Evolutionary conservation across 2,113 vertebrate species (phyloP).

Genomic region (Oxyura jamaicensis): DNA sequence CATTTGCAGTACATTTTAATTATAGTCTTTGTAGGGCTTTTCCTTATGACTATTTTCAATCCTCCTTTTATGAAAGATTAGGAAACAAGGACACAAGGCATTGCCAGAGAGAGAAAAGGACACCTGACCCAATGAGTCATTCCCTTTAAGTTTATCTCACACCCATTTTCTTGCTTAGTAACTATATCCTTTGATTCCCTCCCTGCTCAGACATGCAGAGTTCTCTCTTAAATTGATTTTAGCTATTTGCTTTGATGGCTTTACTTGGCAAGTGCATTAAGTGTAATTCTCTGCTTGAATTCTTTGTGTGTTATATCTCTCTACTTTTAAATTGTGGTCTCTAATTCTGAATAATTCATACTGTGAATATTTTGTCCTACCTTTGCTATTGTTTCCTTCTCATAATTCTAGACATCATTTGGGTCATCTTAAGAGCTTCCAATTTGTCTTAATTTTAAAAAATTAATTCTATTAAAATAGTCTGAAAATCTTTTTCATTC

Average conservation of each 20-base stretch:
- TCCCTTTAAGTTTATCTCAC: slow-evolving; percentile 54
- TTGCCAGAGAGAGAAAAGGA: slow-evolving; percentile 9
- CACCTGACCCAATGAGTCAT: slow-evolving; percentile 27
- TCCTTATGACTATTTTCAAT: slow-evolving; percentile 31
- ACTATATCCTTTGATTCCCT: slow-evolving; percentile 37
- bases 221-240: slow-evolving; percentile 13
- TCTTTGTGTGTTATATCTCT: neutral
- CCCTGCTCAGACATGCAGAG: neutral
- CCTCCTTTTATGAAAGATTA: slow-evolving; percentile 23
- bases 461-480: neutral
- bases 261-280: slow-evolving; percentile 30
- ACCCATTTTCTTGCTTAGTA: slow-evolving; percentile 49
- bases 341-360: neutral
- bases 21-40: slow-evolving; percentile 7
- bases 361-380: neutral
- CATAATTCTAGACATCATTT: neutral
- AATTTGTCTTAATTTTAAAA: neutral
- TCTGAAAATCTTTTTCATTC: neutral
- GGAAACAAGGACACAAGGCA: slow-evolving; percentile 16
- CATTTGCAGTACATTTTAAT: slow-evolving; percentile 41
- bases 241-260: slow-evolving; percentile 31
- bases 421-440: neutral
- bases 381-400: neutral
- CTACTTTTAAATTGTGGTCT: slow-evolving; percentile 33
- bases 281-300: slow-evolving; percentile 13